These are phyloP conservation scores for Salvelinus alpinus DNA, from an alignment of 2,113 vertebrate genomes.

Conservation along the genomic window DNA sequence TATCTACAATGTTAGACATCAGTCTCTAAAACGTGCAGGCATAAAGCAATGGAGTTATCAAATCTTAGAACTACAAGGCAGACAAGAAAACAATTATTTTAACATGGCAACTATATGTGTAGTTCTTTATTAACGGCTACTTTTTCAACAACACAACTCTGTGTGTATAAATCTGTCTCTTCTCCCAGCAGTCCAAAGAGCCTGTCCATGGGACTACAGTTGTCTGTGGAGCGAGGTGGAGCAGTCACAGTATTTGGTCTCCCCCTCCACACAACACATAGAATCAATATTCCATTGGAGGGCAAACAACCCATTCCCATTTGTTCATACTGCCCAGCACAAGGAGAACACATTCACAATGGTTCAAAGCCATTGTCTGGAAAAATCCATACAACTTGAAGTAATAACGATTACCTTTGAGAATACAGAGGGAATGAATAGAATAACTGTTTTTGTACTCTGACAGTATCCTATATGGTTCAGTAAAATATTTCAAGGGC, in stretches of 20 bases:
- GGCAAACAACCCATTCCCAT: constrained; percentile 44
- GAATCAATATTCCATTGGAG: constrained; percentile 64
- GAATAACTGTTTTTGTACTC: neutral
- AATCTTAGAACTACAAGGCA: no score
- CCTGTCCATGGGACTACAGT: neutral
- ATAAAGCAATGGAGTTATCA: no score
- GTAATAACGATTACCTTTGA: constrained; percentile 66
- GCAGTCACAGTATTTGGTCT: constrained; percentile 58
- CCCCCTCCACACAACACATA: constrained; percentile 23
- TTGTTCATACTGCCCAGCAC: constrained; percentile 51
- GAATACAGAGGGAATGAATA: constrained; percentile 29
- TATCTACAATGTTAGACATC: no score
- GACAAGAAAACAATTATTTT: no score
- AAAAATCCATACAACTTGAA: constrained; percentile 36
- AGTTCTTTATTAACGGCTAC: no score
- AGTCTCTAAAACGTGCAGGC: no score
- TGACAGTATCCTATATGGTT: neutral
- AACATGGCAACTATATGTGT: no score
- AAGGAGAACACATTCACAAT: constrained; percentile 31
- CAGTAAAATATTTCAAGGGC: constrained; percentile 10
- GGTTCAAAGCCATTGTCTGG: constrained; percentile 36
- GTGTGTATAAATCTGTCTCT: neutral
- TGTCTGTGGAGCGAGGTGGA: constrained; percentile 48
- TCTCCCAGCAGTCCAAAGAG: neutral
- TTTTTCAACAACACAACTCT: neutral